Conservation (phyloP, 2,113 vertebrate species). For the Formicarius rufipectus region DNA sequence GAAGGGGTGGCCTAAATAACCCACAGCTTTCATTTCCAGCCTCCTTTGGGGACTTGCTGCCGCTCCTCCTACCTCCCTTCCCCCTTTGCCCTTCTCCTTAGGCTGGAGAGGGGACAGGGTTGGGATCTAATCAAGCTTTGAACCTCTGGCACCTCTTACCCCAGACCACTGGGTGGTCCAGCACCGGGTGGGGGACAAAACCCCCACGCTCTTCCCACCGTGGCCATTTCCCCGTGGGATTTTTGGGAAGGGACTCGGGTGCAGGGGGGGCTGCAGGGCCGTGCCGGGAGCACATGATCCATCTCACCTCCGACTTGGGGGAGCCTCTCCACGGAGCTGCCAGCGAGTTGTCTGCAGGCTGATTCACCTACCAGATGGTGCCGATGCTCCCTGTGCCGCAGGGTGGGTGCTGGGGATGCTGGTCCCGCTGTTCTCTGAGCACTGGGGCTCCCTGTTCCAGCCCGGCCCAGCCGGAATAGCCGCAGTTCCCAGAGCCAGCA, state of each 20-base stretch:
- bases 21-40: neutral
- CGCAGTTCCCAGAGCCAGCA: neutral
- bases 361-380: slow-evolving; percentile 52
- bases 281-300: neutral
- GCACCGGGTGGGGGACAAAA: rapidly evolving
- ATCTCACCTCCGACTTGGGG: neutral
- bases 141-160: neutral
- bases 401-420: slow-evolving; percentile 45
- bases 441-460: slow-evolving; percentile 23
- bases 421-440: slow-evolving; percentile 28
- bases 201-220: rapidly evolving
- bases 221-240: neutral
- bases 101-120: neutral
- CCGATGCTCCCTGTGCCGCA: neutral
- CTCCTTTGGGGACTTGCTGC: neutral
- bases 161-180: neutral
- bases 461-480: neutral
- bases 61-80: neutral
- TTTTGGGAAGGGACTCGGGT: neutral
- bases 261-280: neutral
- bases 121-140: neutral
- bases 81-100: neutral
- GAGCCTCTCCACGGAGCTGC: neutral
- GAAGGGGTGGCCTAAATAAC: neutral
- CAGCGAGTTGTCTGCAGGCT: slow-evolving; percentile 46